phyloP scores from a whole-genome alignment of 2,113 vertebrate species.

The Corydoras sp. region DNA sequence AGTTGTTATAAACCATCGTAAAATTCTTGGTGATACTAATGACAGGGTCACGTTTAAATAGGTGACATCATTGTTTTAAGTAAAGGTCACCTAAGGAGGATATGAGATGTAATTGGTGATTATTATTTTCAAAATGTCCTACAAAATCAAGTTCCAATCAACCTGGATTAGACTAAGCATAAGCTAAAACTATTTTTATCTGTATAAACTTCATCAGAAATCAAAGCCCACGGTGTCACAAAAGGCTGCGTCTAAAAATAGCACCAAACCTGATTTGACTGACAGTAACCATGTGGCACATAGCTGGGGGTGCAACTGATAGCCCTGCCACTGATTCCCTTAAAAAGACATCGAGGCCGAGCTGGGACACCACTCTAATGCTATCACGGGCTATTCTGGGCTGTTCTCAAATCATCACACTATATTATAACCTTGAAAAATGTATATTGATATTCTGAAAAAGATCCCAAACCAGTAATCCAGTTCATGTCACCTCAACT shows the following conservation, averaged over 20 bases:
- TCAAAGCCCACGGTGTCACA: slow-evolving; percentile 61
- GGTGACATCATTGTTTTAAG: too few species aligned
- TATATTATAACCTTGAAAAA: slow-evolving; percentile 74
- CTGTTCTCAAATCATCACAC: slow-evolving; percentile 64
- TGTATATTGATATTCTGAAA: slow-evolving; percentile 31
- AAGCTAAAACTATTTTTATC: too few species aligned
- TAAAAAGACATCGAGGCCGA: slow-evolving; percentile 92
- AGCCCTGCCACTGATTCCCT: slow-evolving; percentile 88
- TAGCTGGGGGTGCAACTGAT: slow-evolving; percentile 79
- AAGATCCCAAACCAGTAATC: not conserved
- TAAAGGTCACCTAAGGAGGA: too few species aligned
- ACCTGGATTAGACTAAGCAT: not conserved
- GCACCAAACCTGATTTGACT: slow-evolving; percentile 66
- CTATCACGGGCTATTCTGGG: slow-evolving; percentile 95
- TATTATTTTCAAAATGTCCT: too few species aligned
- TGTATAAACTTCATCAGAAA: slow-evolving; percentile 27
- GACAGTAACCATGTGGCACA: slow-evolving; percentile 95
- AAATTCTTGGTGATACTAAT: too few species aligned
- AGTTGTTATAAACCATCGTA: too few species aligned
- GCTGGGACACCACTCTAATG: slow-evolving; percentile 73
- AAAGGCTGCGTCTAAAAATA: slow-evolving; percentile 89
- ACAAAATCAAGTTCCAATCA: too few species aligned
- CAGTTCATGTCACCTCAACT: too few species aligned
- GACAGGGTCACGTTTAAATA: too few species aligned
- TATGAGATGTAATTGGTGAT: too few species aligned